Evolutionary conservation across 2,888 invertebrate species (phyloP).

Genomic region (Uropetala carovei): DNA sequence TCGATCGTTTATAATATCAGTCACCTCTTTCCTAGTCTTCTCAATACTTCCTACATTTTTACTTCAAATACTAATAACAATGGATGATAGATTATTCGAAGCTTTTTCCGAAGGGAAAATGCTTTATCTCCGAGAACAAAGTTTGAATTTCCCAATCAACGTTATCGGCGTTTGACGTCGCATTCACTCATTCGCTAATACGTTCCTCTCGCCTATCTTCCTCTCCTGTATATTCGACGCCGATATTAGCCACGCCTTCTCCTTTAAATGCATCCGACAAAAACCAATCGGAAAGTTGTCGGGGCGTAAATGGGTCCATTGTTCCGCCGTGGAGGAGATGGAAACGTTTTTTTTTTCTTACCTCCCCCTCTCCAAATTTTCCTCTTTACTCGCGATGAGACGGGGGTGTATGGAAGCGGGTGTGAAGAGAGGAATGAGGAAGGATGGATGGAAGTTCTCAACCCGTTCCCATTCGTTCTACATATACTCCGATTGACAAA

Average conservation of each 20-base stretch:
- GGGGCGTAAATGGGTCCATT: slow-evolving; percentile 1
- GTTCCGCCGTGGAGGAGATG: not conserved
- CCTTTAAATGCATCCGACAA: not conserved
- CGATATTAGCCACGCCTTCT: not conserved
- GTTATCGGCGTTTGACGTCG: not conserved
- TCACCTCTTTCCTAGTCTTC: too few relatives aligned
- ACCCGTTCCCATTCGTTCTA: too few relatives aligned
- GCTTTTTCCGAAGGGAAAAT: too few relatives aligned
- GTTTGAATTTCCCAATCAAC: not conserved
- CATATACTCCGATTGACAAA: too few relatives aligned
- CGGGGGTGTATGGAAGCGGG: not conserved
- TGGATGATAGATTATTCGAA: too few relatives aligned
- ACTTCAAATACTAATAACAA: too few relatives aligned
- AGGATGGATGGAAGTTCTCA: too few relatives aligned
- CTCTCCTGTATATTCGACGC: not conserved
- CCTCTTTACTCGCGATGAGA: not conserved
- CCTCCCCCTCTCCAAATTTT: too few relatives aligned
- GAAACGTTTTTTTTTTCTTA: too few relatives aligned
- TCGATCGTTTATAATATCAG: too few relatives aligned
- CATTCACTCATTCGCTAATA: not conserved
- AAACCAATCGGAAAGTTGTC: not conserved
- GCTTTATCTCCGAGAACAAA: not conserved
- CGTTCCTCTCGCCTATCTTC: too few relatives aligned
- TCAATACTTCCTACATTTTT: too few relatives aligned
- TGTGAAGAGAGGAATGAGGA: not conserved